Evolutionary conservation across 2,888 invertebrate species (phyloP).

Genomic region (Xylota segnis): DNA sequence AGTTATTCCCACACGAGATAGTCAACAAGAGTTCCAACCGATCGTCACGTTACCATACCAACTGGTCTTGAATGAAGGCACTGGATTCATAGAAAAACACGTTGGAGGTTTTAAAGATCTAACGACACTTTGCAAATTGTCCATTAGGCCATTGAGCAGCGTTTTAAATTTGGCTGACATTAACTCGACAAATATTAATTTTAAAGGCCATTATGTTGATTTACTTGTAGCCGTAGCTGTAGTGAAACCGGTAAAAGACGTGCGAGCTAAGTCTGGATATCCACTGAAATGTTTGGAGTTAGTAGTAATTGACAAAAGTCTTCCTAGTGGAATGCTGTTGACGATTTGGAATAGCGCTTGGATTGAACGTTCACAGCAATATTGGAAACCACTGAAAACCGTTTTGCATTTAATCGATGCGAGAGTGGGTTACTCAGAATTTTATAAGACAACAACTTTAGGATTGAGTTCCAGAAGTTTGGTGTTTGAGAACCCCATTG

Average conservation of each 20-base stretch:
- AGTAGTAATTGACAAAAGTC: slow-evolving; percentile 88
- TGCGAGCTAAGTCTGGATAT: slow-evolving; percentile 83
- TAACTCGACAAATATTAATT: slow-evolving; percentile 63
- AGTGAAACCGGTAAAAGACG: slow-evolving; percentile 87
- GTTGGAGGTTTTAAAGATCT: slow-evolving; percentile 85
- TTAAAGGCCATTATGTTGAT: slow-evolving; percentile 85
- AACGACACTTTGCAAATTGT: slow-evolving; percentile 86
- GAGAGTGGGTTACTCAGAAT: slow-evolving; percentile 87
- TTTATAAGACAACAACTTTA: slow-evolving; percentile 85
- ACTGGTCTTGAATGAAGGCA: slow-evolving; percentile 88
- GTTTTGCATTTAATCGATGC: slow-evolving; percentile 90
- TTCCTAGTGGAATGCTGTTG: slow-evolving; percentile 87
- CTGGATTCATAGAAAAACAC: slow-evolving; percentile 87
- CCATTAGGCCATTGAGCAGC: slow-evolving; percentile 86
- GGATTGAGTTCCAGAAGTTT: slow-evolving; percentile 86
- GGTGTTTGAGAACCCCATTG: slow-evolving; percentile 90
- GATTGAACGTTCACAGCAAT: slow-evolving; percentile 86
- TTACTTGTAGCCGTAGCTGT: slow-evolving; percentile 89
- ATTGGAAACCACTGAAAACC: slow-evolving; percentile 89
- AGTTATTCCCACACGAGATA: slow-evolving; percentile 81
- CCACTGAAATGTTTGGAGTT: slow-evolving; percentile 87
- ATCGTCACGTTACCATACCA: slow-evolving; percentile 88
- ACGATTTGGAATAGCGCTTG: slow-evolving; percentile 89
- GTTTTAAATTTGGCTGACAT: slow-evolving; percentile 81
- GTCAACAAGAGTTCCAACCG: slow-evolving; percentile 86